Evolutionary conservation across 2,113 vertebrate genomes (phyloP).

Genomic region (Halichoeres trimaculatus): DNA sequence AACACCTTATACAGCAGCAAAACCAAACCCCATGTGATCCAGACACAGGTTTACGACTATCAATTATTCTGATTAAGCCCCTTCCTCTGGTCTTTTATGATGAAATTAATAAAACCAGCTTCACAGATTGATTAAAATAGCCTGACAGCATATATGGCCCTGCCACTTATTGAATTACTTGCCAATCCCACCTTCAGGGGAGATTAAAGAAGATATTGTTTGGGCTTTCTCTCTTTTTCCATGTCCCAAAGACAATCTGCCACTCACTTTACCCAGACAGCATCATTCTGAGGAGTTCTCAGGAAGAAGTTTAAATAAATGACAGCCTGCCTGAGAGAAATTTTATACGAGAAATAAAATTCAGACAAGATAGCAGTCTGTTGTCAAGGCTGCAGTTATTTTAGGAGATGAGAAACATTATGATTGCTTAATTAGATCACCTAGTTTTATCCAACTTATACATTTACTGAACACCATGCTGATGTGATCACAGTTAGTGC

Average conservation of each 20-base stretch:
- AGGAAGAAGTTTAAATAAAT: constrained; percentile 40
- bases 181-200: constrained; percentile 72
- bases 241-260: constrained; percentile 54
- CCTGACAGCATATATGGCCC: constrained; percentile 60
- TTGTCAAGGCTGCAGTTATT: constrained; percentile 3
- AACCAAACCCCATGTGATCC: constrained; percentile 10
- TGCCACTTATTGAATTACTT: constrained; percentile 73
- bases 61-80: constrained; percentile 57
- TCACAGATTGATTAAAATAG: constrained; percentile 51
- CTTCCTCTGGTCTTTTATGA: constrained; percentile 59
- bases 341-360: too few relatives aligned
- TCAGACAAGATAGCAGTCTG: too few relatives aligned
- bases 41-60: constrained; percentile 27
- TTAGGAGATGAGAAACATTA: background rate
- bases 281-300: constrained; percentile 60
- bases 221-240: constrained; percentile 48
- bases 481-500: too few relatives aligned
- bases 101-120: constrained; percentile 56
- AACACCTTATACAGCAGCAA: constrained; percentile 17
- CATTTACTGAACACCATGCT: too few relatives aligned
- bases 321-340: constrained; percentile 46
- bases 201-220: constrained; percentile 75
- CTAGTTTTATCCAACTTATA: too few relatives aligned
- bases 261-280: constrained; percentile 60
- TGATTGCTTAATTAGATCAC: constrained; percentile 1